Percentiles rank a stretch among this genome's conserved stretches.
phyloP scores from a whole-genome alignment of 2,888 invertebrate species.

The Drosophila nr. fundita region DNA sequence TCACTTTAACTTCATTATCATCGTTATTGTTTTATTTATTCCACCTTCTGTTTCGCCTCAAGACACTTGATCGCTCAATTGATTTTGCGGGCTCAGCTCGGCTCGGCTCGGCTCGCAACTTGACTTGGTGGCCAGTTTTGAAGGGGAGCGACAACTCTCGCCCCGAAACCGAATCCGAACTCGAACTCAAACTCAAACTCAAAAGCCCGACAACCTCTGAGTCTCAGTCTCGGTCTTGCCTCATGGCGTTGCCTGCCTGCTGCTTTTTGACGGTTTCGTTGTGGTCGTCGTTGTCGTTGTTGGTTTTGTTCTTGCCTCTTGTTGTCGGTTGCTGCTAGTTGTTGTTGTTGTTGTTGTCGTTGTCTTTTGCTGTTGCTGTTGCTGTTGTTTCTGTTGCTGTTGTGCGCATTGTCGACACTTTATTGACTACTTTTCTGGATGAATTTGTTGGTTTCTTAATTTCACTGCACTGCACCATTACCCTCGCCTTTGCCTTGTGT shows the following conservation, averaged over 20 bases:
- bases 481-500: conserved; percentile 29
- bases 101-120: conserved; percentile 26
- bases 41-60: conserved; percentile 85
- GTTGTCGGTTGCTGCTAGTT: conserved; percentile 37
- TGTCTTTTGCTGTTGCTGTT: conserved; percentile 29
- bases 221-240: conserved; percentile 27
- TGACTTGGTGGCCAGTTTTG: conserved; percentile 32
- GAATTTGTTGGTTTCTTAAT: conserved; percentile 83
- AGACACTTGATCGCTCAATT: conserved; percentile 85
- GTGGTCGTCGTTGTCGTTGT: conserved; percentile 53
- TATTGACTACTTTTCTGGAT: conserved; percentile 83
- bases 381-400: conserved; percentile 49
- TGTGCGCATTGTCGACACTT: conserved; percentile 80
- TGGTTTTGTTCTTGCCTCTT: conserved; percentile 41
- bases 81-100: conserved; percentile 71
- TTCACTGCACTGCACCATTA: conserved; percentile 66
- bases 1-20: conserved; percentile 85
- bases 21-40: conserved; percentile 84
- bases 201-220: conserved; percentile 27
- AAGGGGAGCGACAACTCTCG: conserved; percentile 4
- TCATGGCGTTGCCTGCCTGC: conserved; percentile 66
- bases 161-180: conserved; percentile 25
- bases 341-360: conserved; percentile 36
- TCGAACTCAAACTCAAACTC: conserved; percentile 25
- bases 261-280: conserved; percentile 79